A percentile compares a stretch with the other conserved stretches of the same genome.
phyloP scores from a whole-genome alignment of 2,888 invertebrate species.

The Andrena chrysosceles region DNA sequence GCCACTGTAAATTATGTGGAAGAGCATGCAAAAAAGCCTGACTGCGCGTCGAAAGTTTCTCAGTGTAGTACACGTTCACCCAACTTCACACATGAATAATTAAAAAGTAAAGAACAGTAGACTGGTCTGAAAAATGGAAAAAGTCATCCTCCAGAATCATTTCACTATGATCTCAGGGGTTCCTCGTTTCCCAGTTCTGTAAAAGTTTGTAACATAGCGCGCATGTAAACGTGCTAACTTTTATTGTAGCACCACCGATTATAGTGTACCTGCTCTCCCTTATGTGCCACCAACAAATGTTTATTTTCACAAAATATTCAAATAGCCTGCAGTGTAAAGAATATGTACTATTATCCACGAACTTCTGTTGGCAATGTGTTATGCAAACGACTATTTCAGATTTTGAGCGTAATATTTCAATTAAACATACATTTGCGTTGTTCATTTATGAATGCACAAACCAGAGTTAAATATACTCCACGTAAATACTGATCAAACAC shows the following conservation, averaged over 20 bases:
- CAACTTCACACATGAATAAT: conserved; percentile 55
- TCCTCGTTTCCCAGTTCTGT: too few relatives aligned
- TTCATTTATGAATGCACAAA: background rate
- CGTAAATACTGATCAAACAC: too few relatives aligned
- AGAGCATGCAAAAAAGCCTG: conserved; percentile 24
- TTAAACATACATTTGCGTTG: background rate
- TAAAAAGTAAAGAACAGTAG: conserved; percentile 43
- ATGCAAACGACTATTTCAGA: background rate
- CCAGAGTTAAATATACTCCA: too few relatives aligned
- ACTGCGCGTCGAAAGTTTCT: conserved; percentile 40
- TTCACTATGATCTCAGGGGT: background rate
- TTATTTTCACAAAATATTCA: background rate
- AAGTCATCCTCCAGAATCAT: conserved; percentile 20
- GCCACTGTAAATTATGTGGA: conserved; percentile 45
- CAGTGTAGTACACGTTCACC: conserved; percentile 42
- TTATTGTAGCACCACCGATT: background rate
- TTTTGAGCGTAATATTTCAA: too few relatives aligned
- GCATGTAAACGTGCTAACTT: background rate
- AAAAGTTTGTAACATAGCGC: background rate
- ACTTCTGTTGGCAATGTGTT: background rate
- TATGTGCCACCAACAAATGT: background rate
- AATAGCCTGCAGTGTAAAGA: background rate
- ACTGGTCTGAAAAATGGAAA: conserved; percentile 8
- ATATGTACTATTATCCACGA: background rate
- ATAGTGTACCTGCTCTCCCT: background rate